Evolutionary conservation across 2,888 invertebrate genomes (phyloP).

Genomic region (Cynaeus angustus): DNA sequence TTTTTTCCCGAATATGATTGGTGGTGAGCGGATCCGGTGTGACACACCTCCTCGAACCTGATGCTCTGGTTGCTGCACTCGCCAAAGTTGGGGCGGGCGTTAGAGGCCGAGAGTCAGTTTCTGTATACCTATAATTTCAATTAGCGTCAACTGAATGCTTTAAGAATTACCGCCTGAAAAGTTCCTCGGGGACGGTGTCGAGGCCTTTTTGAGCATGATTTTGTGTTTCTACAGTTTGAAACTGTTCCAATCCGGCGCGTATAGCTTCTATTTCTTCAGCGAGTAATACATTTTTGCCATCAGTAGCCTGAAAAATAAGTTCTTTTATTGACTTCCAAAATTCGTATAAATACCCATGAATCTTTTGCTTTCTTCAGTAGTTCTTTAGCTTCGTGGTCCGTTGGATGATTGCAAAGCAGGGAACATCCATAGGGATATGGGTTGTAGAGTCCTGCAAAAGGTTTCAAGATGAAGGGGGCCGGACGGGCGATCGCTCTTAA

Average conservation of each 20-base stretch:
- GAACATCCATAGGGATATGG: constrained; percentile 88
- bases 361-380: constrained; percentile 83
- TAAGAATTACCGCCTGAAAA: constrained; percentile 76
- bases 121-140: constrained; percentile 78
- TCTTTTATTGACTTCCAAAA: too few relatives aligned
- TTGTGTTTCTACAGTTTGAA: constrained; percentile 57
- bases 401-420: constrained; percentile 89
- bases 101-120: constrained; percentile 87
- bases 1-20: constrained; percentile 73
- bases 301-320: constrained; percentile 60
- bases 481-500: constrained; percentile 78
- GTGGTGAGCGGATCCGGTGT: constrained; percentile 80
- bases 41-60: constrained; percentile 79
- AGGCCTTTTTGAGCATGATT: constrained; percentile 67
- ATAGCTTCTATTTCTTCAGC: constrained; percentile 69
- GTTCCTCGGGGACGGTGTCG: constrained; percentile 83
- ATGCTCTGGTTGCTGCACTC: constrained; percentile 81
- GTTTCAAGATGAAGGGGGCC: constrained; percentile 84
- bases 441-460: constrained; percentile 87
- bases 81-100: constrained; percentile 87
- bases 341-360: too few relatives aligned
- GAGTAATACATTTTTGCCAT: constrained; percentile 65
- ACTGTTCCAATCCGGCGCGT: constrained; percentile 62
- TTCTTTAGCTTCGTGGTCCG: constrained; percentile 82
- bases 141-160: not conserved